Conservation (phyloP, 1,140 invertebrate species). For the Uloborus diversus region DNA sequence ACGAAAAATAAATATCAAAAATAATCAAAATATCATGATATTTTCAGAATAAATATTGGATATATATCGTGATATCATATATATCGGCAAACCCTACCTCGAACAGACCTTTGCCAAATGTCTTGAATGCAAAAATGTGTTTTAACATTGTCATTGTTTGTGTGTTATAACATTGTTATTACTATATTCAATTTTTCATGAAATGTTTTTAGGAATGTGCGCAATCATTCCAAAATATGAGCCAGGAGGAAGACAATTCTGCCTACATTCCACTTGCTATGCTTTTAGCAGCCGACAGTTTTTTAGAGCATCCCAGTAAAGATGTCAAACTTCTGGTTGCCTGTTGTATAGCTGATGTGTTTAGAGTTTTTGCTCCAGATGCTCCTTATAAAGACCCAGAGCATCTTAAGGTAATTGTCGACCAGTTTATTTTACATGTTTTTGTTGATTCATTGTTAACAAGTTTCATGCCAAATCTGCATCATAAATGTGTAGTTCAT, state of each 20-base stretch:
- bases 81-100: too few relatives aligned
- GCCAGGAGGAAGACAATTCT: constrained; percentile 93
- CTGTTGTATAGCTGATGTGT: constrained; percentile 96
- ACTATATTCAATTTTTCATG: too few relatives aligned
- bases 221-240: constrained; percentile 90
- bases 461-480: background rate
- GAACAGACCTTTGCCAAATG: too few relatives aligned
- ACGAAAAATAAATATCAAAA: too few relatives aligned
- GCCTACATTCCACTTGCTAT: constrained; percentile 94
- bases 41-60: too few relatives aligned
- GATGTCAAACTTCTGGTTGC: constrained; percentile 95
- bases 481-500: too few relatives aligned
- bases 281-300: constrained; percentile 88
- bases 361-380: constrained; percentile 97
- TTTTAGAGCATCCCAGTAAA: constrained; percentile 86
- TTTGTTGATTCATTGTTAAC: too few relatives aligned
- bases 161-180: too few relatives aligned
- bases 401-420: constrained; percentile 77
- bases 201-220: constrained; percentile 54
- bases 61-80: too few relatives aligned
- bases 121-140: too few relatives aligned
- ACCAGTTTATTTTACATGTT: background rate
- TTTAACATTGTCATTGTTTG: too few relatives aligned
- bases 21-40: too few relatives aligned
- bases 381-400: constrained; percentile 96